phyloP scores from a whole-genome alignment of 37 sponge, comb jelly and placozoan genomes.

The Ephydatia muelleri region DNA sequence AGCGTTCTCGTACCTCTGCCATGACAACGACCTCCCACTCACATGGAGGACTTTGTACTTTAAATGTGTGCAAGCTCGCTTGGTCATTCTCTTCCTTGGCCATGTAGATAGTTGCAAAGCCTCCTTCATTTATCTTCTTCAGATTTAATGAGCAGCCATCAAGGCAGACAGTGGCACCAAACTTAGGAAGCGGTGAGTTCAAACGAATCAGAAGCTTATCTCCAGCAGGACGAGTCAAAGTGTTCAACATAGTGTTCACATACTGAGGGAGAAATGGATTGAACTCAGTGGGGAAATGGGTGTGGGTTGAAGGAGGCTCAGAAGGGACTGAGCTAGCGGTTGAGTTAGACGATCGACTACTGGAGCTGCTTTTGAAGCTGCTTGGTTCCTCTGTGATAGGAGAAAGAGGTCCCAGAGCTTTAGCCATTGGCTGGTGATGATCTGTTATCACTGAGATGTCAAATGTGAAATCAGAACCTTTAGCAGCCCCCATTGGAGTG shows the following conservation, averaged over 20 bases:
- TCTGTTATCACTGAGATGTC: slow-evolving; percentile 2
- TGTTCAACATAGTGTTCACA: slow-evolving; percentile 41
- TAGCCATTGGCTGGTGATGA: background rate
- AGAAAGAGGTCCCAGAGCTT: slow-evolving; percentile 1
- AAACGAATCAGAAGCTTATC: background rate
- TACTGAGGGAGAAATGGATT: slow-evolving; percentile 45
- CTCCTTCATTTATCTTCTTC: slow-evolving; percentile 32
- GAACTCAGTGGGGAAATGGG: background rate
- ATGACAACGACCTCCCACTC: slow-evolving; percentile 52
- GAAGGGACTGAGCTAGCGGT: background rate
- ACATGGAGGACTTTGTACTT: slow-evolving; percentile 36
- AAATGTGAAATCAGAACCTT: slow-evolving; percentile 12
- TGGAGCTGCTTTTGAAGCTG: slow-evolving; percentile 35
- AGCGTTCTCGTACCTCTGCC: slow-evolving; percentile 30
- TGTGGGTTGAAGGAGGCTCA: background rate
- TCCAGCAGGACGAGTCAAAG: slow-evolving; percentile 6
- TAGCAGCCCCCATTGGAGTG: background rate
- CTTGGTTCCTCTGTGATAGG: slow-evolving; percentile 49
- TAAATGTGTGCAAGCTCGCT: background rate
- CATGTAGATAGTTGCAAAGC: slow-evolving; percentile 25
- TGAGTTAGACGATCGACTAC: background rate
- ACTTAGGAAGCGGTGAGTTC: background rate
- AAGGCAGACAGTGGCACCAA: background rate
- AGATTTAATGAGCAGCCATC: background rate
- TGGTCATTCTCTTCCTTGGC: background rate